A percentile compares a stretch with the other conserved stretches of the same genome.
Conservation (phyloP, 2,888 invertebrate species). For the Hyposoter didymator region DNA sequence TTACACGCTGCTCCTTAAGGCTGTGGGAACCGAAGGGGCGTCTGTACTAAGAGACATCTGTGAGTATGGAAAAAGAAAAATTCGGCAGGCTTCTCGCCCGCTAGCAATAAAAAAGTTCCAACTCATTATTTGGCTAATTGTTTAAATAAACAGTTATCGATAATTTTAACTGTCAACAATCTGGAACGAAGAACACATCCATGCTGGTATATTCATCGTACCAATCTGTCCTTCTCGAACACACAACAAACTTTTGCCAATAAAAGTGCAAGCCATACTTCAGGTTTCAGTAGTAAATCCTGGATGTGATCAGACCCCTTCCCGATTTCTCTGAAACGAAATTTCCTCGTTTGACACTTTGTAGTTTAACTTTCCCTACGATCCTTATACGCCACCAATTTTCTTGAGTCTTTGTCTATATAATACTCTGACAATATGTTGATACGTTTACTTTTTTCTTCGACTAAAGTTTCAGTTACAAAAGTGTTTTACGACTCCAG, state of each 20-base stretch:
- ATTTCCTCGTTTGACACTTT: conserved; percentile 11
- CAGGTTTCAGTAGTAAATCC: conserved; percentile 20
- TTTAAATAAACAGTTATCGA: neutral
- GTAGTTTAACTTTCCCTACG: neutral
- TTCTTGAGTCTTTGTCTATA: neutral
- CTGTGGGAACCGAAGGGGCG: too few species aligned
- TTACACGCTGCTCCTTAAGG: neutral
- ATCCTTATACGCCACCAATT: neutral
- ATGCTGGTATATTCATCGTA: neutral
- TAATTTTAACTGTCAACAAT: neutral
- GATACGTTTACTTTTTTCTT: neutral
- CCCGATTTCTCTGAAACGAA: neutral
- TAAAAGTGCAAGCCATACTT: neutral
- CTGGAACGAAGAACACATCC: neutral
- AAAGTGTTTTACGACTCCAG: conserved; percentile 51
- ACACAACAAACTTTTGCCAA: neutral
- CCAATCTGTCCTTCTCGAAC: neutral
- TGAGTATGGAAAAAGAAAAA: too few species aligned
- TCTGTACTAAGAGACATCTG: too few species aligned
- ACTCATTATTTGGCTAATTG: neutral
- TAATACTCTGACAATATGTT: conserved; percentile 2
- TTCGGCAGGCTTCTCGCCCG: too few species aligned
- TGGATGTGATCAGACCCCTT: conserved; percentile 24
- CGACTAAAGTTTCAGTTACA: neutral
- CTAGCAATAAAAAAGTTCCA: neutral